A percentile compares a stretch with the other conserved stretches of the same genome.
phyloP scores from a whole-genome alignment of 2,888 invertebrate genomes.

The Mesorhabditis spiculigera region DNA sequence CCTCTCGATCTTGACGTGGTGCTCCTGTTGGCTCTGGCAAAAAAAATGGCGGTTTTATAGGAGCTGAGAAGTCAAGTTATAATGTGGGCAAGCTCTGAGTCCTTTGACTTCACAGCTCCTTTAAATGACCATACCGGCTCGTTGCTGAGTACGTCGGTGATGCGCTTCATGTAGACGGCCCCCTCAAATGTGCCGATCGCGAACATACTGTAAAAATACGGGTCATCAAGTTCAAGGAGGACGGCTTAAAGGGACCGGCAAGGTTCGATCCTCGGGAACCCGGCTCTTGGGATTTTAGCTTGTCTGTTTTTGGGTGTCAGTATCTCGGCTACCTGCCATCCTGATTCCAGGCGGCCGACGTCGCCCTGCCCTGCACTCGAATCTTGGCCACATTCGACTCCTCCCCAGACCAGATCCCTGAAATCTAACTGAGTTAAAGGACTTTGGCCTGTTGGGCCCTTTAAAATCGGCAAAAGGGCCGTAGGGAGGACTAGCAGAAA shows the following conservation, averaged over 20 bases:
- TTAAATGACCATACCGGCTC: background rate
- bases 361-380: constrained; percentile 76
- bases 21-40: constrained; percentile 18
- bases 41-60: too few species aligned
- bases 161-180: constrained; percentile 74
- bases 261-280: too few species aligned
- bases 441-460: background rate
- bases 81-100: background rate
- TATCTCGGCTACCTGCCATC: constrained; percentile 71
- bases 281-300: too few species aligned
- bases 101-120: background rate
- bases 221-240: too few species aligned
- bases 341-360: constrained; percentile 88
- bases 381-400: constrained; percentile 94
- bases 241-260: too few species aligned
- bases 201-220: constrained; percentile 67
- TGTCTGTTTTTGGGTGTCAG: too few species aligned
- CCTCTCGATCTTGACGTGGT: constrained; percentile 72
- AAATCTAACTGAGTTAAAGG: too few species aligned
- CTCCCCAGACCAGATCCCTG: constrained; percentile 86
- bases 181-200: constrained; percentile 87
- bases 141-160: constrained; percentile 61
- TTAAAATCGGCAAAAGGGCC: background rate
- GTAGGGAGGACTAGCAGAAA: background rate
- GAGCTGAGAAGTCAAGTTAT: background rate